A percentile compares a stretch with the other conserved stretches of the same genome.
These are phyloP conservation scores for Drusus annulatus DNA, from an alignment of 1,140 invertebrate genomes.

Conservation along the genomic window DNA sequence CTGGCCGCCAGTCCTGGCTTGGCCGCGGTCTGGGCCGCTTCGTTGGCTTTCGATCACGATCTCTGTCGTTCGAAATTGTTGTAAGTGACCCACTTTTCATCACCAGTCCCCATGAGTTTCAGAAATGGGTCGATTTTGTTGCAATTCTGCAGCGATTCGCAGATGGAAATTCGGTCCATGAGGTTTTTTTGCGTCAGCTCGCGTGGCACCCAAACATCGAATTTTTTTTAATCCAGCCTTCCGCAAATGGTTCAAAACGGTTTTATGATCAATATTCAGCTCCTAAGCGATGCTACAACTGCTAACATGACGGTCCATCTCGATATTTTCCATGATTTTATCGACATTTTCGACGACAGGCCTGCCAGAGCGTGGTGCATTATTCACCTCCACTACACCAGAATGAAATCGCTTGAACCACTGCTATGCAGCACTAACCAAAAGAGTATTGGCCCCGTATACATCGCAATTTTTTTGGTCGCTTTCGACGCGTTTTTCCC, in stretches of 20 bases:
- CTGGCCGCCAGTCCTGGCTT: conserved; percentile 13
- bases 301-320: conserved; percentile 23
- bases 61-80: not conserved
- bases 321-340: conserved; percentile 25
- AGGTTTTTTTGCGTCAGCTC: conserved; percentile 8
- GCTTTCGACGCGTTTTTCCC: conserved; percentile 24
- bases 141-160: conserved; percentile 12
- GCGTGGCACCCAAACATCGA: too few species aligned
- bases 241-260: conserved; percentile 20
- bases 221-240: conserved; percentile 22
- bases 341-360: conserved; percentile 19
- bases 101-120: too few species aligned
- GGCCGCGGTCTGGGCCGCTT: conserved; percentile 17
- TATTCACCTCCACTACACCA: conserved; percentile 16
- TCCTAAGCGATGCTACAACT: conserved; percentile 13
- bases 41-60: conserved; percentile 5
- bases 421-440: conserved; percentile 14
- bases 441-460: conserved; percentile 21
- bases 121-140: conserved; percentile 21
- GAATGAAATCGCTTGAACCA: conserved; percentile 16
- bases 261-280: conserved; percentile 26
- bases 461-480: conserved; percentile 27
- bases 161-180: conserved; percentile 20
- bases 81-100: not conserved
- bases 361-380: conserved; percentile 21